Conservation (phyloP, 2,113 vertebrate genomes). For the Cricetomys ansorgei region DNA sequence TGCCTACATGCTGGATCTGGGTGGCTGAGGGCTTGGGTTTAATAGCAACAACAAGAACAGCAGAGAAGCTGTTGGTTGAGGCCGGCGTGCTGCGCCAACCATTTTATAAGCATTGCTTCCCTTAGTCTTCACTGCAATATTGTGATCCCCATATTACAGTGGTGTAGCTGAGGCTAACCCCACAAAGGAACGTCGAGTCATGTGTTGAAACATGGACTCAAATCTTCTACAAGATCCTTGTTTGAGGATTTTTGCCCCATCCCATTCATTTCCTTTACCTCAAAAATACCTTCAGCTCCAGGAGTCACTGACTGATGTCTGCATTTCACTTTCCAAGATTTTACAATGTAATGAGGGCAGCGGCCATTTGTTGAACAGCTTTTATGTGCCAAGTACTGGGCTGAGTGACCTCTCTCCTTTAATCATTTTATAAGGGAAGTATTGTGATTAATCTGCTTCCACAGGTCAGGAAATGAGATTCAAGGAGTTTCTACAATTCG, state of each 20-base stretch:
- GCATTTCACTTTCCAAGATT: conserved; percentile 48
- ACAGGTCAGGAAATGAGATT: conserved; percentile 30
- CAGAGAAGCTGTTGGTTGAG: neutral
- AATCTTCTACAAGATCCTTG: neutral
- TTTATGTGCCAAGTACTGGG: neutral
- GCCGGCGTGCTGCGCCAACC: neutral
- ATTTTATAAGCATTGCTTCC: neutral
- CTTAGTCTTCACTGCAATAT: neutral
- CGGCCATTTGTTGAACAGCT: neutral
- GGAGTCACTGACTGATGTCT: neutral
- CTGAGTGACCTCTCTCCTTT: neutral
- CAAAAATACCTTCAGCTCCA: neutral
- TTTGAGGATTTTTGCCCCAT: neutral
- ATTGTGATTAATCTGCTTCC: neutral
- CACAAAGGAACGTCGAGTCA: neutral
- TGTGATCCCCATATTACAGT: neutral
- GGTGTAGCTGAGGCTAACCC: neutral
- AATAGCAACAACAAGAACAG: neutral
- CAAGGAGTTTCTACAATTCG: neutral
- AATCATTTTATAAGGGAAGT: neutral
- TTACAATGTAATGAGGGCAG: neutral
- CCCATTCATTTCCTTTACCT: neutral
- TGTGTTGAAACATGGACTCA: neutral
- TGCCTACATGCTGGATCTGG: neutral
- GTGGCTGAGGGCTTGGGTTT: neutral